Percentiles rank a stretch among this genome's conserved stretches.
These are phyloP conservation scores for Ormyrus pomaceus DNA, from an alignment of 2,888 invertebrate genomes.

Conservation along the genomic window DNA sequence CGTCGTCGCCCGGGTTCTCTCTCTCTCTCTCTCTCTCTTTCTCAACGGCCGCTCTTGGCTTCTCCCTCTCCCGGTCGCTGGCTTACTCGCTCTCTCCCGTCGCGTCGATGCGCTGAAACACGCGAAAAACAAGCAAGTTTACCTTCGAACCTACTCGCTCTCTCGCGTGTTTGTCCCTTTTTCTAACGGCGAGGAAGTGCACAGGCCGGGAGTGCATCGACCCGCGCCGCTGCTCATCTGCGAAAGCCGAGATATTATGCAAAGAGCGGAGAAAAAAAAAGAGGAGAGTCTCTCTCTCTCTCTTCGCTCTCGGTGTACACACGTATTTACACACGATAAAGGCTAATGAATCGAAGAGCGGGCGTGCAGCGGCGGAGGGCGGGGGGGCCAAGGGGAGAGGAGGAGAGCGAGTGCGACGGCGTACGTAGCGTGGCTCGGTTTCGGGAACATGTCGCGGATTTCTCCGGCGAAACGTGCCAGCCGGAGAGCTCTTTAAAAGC, in stretches of 20 bases:
- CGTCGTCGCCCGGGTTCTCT: constrained; percentile 12
- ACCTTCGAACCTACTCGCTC: constrained; percentile 14
- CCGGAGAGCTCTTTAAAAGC: constrained; percentile 31
- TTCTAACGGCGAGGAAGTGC: too few relatives aligned
- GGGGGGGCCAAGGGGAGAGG: background rate
- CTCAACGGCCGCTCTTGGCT: constrained; percentile 1
- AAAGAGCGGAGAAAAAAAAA: too few relatives aligned
- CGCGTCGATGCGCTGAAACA: constrained; percentile 36
- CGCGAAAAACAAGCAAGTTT: constrained; percentile 44
- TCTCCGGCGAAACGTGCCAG: background rate
- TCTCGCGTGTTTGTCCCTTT: background rate
- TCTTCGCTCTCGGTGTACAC: background rate
- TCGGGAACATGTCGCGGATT: background rate
- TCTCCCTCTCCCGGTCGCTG: constrained; percentile 6
- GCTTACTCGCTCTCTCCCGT: constrained; percentile 16
- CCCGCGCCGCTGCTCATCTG: background rate
- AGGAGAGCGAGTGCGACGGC: background rate
- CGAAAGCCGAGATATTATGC: too few relatives aligned
- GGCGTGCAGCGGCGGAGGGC: background rate
- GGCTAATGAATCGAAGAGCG: constrained; percentile 11
- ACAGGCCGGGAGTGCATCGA: too few relatives aligned
- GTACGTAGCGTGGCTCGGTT: background rate
- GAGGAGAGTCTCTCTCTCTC: background rate
- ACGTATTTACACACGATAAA: background rate
- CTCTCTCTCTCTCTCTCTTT: constrained; percentile 4